These are phyloP conservation scores for Cydia splendana DNA, from an alignment of 1,140 invertebrate genomes.

Conservation along the genomic window DNA sequence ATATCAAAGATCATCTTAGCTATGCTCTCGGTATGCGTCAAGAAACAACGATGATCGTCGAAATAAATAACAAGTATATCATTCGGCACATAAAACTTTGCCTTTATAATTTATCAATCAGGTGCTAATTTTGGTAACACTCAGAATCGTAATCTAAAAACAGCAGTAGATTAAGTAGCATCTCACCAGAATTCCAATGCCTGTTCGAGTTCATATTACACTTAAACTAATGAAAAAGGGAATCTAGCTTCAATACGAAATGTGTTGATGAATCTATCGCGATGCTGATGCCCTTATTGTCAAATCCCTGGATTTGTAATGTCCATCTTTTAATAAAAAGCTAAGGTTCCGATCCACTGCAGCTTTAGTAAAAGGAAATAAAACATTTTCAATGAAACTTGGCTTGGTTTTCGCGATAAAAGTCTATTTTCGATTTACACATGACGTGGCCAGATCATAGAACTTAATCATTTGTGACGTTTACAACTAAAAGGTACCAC, in stretches of 20 bases:
- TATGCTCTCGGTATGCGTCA: no score
- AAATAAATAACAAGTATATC: no score
- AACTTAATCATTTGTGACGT: no score
- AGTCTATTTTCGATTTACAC: no score
- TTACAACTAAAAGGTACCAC: no score
- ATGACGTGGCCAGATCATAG: no score
- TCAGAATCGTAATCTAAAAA: not conserved
- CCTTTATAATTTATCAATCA: no score
- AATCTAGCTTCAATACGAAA: constrained; percentile 12
- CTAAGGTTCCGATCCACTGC: constrained; percentile 11
- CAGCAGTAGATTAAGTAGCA: constrained; percentile 27
- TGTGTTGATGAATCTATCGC: not conserved
- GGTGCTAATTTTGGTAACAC: not conserved
- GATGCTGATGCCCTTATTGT: constrained; percentile 53
- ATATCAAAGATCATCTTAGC: no score
- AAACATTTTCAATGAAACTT: no score
- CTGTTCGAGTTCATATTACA: not conserved
- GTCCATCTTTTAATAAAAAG: not conserved
- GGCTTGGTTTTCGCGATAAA: no score
- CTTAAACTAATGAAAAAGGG: not conserved
- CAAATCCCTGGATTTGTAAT: constrained; percentile 50
- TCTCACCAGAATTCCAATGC: not conserved
- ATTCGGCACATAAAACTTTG: no score
- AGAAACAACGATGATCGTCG: no score
- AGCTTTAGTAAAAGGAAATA: not conserved